Base-by-base conservation (phyloP, 2,888 invertebrate genomes). In the Epirrita christyi region DNA sequence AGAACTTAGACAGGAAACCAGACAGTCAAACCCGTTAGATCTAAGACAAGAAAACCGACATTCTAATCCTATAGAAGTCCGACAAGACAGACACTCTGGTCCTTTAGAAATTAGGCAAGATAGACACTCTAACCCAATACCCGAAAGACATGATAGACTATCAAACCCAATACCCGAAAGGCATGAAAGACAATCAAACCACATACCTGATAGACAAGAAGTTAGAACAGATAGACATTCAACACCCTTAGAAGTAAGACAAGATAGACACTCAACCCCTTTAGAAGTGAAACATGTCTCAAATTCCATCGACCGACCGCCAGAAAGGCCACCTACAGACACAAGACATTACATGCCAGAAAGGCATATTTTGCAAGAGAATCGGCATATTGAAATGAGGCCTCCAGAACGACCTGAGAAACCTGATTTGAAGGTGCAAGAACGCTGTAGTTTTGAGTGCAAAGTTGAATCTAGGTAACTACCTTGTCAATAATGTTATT, bases 331-430 rank as follows among this genome's bases (percentile, higher is more conserved):
- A 4, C 52, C 54, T 13, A 47, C 28, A 8, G 57, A 63, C 6
- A 29, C 52, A 0, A 59, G 61, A 44, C 59, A 57, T 13, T 48
- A 55, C 21, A 49, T 52, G 46, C 37, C 44, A 40, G 66, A 68
- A 8, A 50, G 63, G 41, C 63, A 60, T 56, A 54, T 59, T 11
- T 14, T 63, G 13, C 66, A 61, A 9, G 63, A 67, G 13, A 62
- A 64, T 27, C 52, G 62, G 0, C 58, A 61, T 40, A 54, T 81
- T 0, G 88, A 88, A 61, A 48, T 55, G 13, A 75, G 83, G 40
- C 79, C 85, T 1, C 82, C 84, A 0, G 88, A 84, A 13, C 52
- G 63, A 43, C 70, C 70, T 0, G 70, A 70, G 34, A 80, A 75
- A 41, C 76, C 78, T 0, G 79, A 74, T 53, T 64, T 68, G 27